Conservation (phyloP, 35 echinoderm and acorn worm species). For the Ophioderma brevispina region DNA sequence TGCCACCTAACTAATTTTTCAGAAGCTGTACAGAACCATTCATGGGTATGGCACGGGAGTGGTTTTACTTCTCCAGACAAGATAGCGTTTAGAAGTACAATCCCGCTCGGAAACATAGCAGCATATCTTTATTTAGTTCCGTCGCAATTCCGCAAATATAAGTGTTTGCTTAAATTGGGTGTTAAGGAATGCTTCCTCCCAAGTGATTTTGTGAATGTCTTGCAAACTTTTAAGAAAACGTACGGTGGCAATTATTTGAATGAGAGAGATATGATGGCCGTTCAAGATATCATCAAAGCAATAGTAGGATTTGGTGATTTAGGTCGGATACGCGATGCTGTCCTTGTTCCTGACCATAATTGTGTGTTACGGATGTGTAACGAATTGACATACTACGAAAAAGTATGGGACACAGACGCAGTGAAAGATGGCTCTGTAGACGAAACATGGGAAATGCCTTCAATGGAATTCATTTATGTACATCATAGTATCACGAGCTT, state of each 20-base stretch:
- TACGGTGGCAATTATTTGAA: background rate
- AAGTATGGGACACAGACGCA: no score
- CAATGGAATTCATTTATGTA: background rate
- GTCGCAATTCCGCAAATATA: background rate
- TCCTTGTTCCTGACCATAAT: background rate
- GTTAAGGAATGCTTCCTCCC: background rate
- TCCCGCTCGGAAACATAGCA: background rate
- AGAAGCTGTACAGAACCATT: background rate
- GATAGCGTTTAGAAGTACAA: background rate
- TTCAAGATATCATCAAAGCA: background rate
- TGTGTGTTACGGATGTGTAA: background rate
- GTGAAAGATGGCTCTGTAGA: no score
- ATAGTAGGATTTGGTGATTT: background rate
- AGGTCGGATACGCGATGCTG: background rate
- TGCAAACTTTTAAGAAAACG: background rate
- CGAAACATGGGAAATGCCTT: background rate
- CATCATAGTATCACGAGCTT: background rate
- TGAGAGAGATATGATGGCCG: background rate
- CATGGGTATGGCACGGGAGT: constrained; percentile 34
- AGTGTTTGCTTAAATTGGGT: background rate
- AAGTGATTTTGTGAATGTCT: background rate
- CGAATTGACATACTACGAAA: background rate
- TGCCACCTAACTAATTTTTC: background rate
- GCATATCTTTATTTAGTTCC: background rate
- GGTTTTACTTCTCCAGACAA: constrained; percentile 43